These are phyloP conservation scores for Pica pica DNA, from an alignment of 2,113 vertebrate species.

Conservation along the genomic window DNA sequence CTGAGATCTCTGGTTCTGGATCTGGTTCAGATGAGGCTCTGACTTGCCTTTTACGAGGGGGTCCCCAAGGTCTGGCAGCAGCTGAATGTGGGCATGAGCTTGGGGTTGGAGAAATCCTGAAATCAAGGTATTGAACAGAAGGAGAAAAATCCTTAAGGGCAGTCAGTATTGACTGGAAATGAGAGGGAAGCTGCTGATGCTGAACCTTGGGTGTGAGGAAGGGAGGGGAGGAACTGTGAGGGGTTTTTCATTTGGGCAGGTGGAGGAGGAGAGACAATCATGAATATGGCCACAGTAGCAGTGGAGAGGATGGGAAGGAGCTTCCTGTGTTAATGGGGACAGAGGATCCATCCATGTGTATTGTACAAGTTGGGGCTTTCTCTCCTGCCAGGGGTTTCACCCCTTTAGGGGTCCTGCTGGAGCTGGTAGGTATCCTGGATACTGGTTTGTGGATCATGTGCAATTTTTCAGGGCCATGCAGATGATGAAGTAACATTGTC, in stretches of 20 bases:
- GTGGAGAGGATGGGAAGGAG: not conserved
- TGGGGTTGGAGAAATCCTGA: not conserved
- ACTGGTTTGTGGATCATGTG: not conserved
- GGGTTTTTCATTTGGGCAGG: not conserved
- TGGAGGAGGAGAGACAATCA: not conserved
- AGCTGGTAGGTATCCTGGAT: not conserved
- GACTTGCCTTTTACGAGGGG: not conserved
- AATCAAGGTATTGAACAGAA: not conserved
- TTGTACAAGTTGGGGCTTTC: not conserved
- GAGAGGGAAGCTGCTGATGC: not conserved
- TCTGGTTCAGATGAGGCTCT: not conserved
- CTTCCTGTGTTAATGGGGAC: not conserved
- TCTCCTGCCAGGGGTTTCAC: not conserved
- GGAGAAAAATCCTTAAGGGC: not conserved
- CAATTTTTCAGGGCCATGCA: not conserved
- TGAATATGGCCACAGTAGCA: not conserved
- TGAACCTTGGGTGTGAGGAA: not conserved
- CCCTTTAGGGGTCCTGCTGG: not conserved
- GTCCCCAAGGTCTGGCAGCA: not conserved
- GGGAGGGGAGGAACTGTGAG: not conserved
- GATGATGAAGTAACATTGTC: not conserved
- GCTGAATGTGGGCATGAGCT: not conserved
- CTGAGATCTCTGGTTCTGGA: not conserved
- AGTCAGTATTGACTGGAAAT: not conserved
- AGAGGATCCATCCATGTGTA: not conserved